Conservation (phyloP, 53 echinoderm and acorn worm species). For the Actinopyga echinites region DNA sequence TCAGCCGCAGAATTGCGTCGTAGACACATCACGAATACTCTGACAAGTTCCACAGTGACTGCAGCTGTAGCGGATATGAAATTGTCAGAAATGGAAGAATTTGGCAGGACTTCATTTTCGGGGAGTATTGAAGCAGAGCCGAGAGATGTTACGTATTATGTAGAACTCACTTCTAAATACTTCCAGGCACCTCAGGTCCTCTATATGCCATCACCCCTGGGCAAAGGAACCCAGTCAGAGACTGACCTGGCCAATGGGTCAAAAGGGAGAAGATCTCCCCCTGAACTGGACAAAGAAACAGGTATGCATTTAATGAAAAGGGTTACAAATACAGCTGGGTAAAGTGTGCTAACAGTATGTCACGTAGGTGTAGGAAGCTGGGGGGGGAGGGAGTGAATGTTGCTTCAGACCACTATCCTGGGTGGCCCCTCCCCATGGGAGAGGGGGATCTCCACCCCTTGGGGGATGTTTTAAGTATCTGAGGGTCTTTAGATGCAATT, state of each 20-base stretch:
- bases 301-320: slow-evolving; percentile 44
- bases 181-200: slow-evolving; percentile 67
- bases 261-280: slow-evolving; percentile 60
- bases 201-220: slow-evolving; percentile 73
- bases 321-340: too few relatives aligned
- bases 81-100: slow-evolving; percentile 59
- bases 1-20: slow-evolving; percentile 70
- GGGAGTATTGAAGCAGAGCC: slow-evolving; percentile 12
- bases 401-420: too few relatives aligned
- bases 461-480: too few relatives aligned
- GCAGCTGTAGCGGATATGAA: slow-evolving; percentile 90
- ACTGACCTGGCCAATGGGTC: slow-evolving; percentile 59
- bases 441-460: too few relatives aligned
- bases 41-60: slow-evolving; percentile 87
- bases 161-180: slow-evolving; percentile 85
- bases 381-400: too few relatives aligned
- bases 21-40: slow-evolving; percentile 76
- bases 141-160: slow-evolving; percentile 56
- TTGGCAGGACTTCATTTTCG: background rate
- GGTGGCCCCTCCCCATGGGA: too few relatives aligned
- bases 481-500: too few relatives aligned
- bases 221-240: slow-evolving; percentile 62
- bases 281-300: slow-evolving; percentile 72
- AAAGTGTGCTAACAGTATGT: too few relatives aligned
- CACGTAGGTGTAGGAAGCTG: too few relatives aligned